phyloP scores from a whole-genome alignment of 2,888 invertebrate genomes.

The Philhelius pedissequus region DNA sequence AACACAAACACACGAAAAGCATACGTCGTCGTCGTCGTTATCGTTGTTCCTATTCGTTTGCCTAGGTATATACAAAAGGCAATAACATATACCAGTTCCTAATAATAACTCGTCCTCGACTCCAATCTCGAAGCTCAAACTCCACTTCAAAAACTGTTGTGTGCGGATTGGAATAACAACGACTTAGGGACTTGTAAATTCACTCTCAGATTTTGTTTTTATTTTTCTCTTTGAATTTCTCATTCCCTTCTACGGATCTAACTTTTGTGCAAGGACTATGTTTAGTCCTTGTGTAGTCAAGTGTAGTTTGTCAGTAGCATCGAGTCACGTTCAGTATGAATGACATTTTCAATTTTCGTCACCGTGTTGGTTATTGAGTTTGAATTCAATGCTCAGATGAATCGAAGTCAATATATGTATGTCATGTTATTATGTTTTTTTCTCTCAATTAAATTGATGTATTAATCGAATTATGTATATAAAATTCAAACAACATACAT shows the following conservation, averaged over 20 bases:
- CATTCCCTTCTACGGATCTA: neutral
- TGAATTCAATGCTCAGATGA: constrained; percentile 40
- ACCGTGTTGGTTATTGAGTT: constrained; percentile 52
- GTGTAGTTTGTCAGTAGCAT: constrained; percentile 60
- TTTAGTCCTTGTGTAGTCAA: constrained; percentile 50
- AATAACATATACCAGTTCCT: neutral
- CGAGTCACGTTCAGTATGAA: constrained; percentile 63
- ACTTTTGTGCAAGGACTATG: constrained; percentile 5
- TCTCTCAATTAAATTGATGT: neutral
- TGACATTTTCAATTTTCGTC: constrained; percentile 63
- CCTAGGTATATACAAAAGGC: constrained; percentile 35
- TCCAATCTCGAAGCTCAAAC: constrained; percentile 39
- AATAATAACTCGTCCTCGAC: constrained; percentile 46
- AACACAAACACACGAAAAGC: constrained; percentile 38
- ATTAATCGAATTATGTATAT: neutral
- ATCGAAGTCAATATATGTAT: neutral
- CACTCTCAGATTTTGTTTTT: constrained; percentile 1
- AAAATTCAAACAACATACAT: no score
- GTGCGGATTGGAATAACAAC: constrained; percentile 56
- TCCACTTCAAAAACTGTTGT: constrained; percentile 60
- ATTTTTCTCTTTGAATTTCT: neutral
- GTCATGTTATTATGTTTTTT: neutral
- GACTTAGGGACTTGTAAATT: constrained; percentile 67
- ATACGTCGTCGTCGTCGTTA: constrained; percentile 6
- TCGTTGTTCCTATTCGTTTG: constrained; percentile 17